Evolutionary conservation across 2,888 invertebrate species (phyloP).

Genomic region (Apeira syringaria): DNA sequence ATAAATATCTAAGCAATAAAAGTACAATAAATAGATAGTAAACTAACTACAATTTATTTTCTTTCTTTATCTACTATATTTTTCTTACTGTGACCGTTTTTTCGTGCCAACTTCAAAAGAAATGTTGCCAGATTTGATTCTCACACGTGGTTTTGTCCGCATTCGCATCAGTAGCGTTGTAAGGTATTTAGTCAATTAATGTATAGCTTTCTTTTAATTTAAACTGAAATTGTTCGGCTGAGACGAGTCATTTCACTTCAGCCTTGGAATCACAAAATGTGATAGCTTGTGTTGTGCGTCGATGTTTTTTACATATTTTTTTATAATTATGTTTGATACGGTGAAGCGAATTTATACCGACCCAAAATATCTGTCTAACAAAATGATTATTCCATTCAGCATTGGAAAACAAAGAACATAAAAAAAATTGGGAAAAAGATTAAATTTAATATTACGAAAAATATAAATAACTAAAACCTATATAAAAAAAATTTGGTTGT

Average conservation of each 20-base stretch:
- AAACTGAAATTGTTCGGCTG: slow-evolving; percentile 51
- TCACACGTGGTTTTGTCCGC: slow-evolving; percentile 20
- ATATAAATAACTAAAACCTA: too few species aligned
- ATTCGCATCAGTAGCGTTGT: slow-evolving; percentile 61
- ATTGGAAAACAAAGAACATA: too few species aligned
- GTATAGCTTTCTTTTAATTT: slow-evolving; percentile 69
- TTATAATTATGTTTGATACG: not conserved
- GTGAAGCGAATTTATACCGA: not conserved
- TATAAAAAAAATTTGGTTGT: too few species aligned
- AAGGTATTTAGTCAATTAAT: slow-evolving; percentile 83
- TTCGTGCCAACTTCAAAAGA: slow-evolving; percentile 22
- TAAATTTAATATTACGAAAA: too few species aligned
- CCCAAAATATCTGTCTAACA: too few species aligned
- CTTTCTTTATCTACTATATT: not conserved
- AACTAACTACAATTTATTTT: not conserved
- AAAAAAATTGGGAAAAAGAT: too few species aligned
- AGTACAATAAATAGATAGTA: slow-evolving; percentile 16
- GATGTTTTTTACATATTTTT: slow-evolving; percentile 1
- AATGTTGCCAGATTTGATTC: slow-evolving; percentile 24
- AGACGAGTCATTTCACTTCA: slow-evolving; percentile 53
- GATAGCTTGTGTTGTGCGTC: slow-evolving; percentile 41
- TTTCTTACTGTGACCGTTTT: not conserved
- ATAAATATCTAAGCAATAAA: slow-evolving; percentile 7
- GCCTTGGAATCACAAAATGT: slow-evolving; percentile 48
- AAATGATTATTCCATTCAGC: too few species aligned